These are phyloP conservation scores for Drusus annulatus DNA, from an alignment of 1,140 invertebrate genomes.

Conservation along the genomic window DNA sequence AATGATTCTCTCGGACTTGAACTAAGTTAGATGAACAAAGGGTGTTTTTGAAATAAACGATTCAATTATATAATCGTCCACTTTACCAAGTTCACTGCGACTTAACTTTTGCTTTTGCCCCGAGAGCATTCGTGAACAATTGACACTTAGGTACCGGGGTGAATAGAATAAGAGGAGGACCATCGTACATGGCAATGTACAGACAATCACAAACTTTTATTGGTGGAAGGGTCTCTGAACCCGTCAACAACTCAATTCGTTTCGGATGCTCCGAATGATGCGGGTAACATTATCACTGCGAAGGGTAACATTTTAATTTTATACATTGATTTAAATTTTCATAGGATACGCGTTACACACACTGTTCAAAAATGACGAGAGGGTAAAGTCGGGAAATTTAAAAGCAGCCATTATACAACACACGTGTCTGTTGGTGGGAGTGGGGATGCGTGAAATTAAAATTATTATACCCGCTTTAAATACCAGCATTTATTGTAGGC, in stretches of 20 bases:
- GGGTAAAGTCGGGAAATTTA: background rate
- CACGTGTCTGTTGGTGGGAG: background rate
- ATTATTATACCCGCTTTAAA: constrained; percentile 1
- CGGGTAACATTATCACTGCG: constrained; percentile 11
- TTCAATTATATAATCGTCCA: too few relatives aligned
- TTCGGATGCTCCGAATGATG: constrained; percentile 31
- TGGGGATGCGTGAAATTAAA: constrained; percentile 24
- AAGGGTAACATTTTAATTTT: constrained; percentile 21
- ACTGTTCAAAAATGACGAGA: background rate
- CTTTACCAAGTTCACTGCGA: too few relatives aligned
- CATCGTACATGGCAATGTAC: too few relatives aligned
- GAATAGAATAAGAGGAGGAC: too few relatives aligned
- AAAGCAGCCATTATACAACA: background rate
- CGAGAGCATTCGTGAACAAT: too few relatives aligned
- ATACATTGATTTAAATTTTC: constrained; percentile 5
- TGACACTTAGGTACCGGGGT: too few relatives aligned
- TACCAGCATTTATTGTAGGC: background rate
- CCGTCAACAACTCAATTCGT: constrained; percentile 33
- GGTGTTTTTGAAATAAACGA: too few relatives aligned
- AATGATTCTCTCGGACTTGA: too few relatives aligned
- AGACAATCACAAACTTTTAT: constrained; percentile 43
- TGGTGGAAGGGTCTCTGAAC: background rate
- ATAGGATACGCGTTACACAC: background rate
- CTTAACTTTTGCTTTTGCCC: too few relatives aligned
- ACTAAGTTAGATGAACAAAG: too few relatives aligned